Evolutionary conservation across 2,797 vertebrate species (phyloP), one percentile per base, ranked within the genome.

Genomic region (Eurystomus glaucurus): DNA sequence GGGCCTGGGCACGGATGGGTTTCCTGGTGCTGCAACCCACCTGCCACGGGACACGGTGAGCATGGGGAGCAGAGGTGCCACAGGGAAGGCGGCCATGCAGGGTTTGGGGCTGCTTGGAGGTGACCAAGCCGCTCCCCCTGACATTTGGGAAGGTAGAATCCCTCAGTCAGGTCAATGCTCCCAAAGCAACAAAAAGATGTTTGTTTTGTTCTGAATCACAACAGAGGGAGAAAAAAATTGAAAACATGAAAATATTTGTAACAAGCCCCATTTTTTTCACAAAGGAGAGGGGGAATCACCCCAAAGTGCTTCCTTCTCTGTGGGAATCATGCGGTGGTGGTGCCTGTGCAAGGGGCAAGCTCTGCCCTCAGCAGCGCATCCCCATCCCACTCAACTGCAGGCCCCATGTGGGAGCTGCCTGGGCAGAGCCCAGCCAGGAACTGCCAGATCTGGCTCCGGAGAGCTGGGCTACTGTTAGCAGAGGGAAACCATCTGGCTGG

Each of bases 61-160:
- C 0, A 0, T 1, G 1, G 39, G 7, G 5, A 19, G 10, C 35
- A 54, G 46, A 78, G 9, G 5, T 64, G 18, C 26, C 26, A 33
- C 4, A 1, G 16, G 21, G 26, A 64, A 62, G 37, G 39, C 51
- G 61, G 45, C n/a, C 11, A 1, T 33, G 23, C 11, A 75, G 58
- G 35, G 11, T 39, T 50, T 62, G 61, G 33, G 50, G 18, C 12
- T 75, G n/a, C 57, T 78, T 81, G 70, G 81, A 82, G 52, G 66
- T 29, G 35, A 51, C 12, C 22, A 71, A 33, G 20, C 11, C 68
- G 22, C 33, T 78, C 10, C 19, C 14, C 13, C 3, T 13, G 45
- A 14, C 29, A 35, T 61, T 25, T 52, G 50, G 78, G 33, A 94
- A 85, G 17, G 5, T 16, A 66, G 25, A n/a, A 31, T 20, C 52